Evolutionary conservation across 53 echinoderm and acorn worm species (phyloP), one percentile per base, ranked within the genome.

Genomic region (Mesocentrotus franciscanus): DNA sequence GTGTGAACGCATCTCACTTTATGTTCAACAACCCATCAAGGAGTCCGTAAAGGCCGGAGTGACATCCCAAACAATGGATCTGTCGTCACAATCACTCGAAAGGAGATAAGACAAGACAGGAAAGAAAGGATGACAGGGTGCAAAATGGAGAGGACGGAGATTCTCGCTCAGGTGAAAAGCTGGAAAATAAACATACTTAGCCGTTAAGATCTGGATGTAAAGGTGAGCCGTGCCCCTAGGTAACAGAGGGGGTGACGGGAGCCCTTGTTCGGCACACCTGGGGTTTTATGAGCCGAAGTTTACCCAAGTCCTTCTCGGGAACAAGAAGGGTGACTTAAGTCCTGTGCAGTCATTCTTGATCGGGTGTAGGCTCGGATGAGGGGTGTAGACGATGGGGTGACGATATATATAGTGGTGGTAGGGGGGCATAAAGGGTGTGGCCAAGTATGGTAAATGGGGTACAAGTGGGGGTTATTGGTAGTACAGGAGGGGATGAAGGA

Each of bases 131-230:
- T 75, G 93, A 92, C 71, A 92, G 8, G 91, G 49, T 27, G 42
- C 24, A 74, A 75, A 71, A 56, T 26, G 27, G 72, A 92, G 81
- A 81, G 39, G 81, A 93, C 14, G 83, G 29, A 1, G 85, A 94
- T 94, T 94, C 95, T 34, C 84, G 70, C 27, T 94, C 72, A 57
- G 87, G 70, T 94, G 95, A 94, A 94, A 94, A 94, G 85, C 95
- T 85, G 42, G 71, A 94, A 94, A 68, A 94, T 94, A 85, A 94
- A 94, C 95, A 94, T 68, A 94, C 95, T 94, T 94, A 94, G 93
- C 83, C 58, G 79, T 81, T 93, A 93, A 93, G 93, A 60, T 78
- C 30, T 60, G 93, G 60, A 57, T 83, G 70, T 92, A 92, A 92
- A 92, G 36, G 92, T 36, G 56, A 58, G 57, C 75, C 92, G 92